phyloP scores from a whole-genome alignment of 2,797 vertebrate genomes.

The Chelon auratus region DNA sequence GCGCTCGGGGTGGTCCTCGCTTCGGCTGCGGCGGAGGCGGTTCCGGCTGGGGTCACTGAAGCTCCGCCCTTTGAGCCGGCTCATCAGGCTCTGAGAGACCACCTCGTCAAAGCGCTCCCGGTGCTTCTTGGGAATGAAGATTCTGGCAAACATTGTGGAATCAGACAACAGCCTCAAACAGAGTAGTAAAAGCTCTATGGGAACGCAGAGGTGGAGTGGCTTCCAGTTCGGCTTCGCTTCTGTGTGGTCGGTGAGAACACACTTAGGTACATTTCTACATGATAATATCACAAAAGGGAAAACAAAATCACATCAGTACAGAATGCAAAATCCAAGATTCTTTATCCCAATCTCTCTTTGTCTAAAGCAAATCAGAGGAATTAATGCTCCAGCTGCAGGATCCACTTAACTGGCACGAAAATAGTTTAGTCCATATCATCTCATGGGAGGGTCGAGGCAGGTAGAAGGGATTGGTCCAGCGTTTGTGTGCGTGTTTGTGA shows the following conservation, averaged over 20 bases:
- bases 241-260: not conserved
- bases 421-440: constrained; percentile 54
- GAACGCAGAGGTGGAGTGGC: constrained; percentile 13
- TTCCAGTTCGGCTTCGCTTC: constrained; percentile 10
- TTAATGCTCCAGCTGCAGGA: constrained; percentile 58
- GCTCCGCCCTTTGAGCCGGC: constrained; percentile 91
- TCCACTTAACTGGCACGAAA: constrained; percentile 70
- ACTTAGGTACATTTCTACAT: constrained; percentile 5
- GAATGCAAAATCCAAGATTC: not conserved
- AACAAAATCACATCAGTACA: constrained; percentile 18
- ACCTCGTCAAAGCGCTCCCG: constrained; percentile 96
- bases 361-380: constrained; percentile 17
- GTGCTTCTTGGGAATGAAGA: constrained; percentile 99
- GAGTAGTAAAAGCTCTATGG: not conserved
- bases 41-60: constrained; percentile 88
- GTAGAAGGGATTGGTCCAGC: constrained; percentile 47
- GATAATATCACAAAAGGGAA: not conserved
- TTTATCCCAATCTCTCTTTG: constrained; percentile 10
- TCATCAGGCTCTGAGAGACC: constrained; percentile 95
- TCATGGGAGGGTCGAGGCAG: constrained; percentile 47
- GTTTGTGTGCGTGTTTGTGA: constrained; percentile 10
- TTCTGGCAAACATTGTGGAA: constrained; percentile 85
- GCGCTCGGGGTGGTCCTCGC: constrained; percentile 94
- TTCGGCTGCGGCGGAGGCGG: constrained; percentile 93
- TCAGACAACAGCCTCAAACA: constrained; percentile 38